phyloP scores from a whole-genome alignment of 2,113 vertebrate genomes.

The Ameiurus melas region DNA sequence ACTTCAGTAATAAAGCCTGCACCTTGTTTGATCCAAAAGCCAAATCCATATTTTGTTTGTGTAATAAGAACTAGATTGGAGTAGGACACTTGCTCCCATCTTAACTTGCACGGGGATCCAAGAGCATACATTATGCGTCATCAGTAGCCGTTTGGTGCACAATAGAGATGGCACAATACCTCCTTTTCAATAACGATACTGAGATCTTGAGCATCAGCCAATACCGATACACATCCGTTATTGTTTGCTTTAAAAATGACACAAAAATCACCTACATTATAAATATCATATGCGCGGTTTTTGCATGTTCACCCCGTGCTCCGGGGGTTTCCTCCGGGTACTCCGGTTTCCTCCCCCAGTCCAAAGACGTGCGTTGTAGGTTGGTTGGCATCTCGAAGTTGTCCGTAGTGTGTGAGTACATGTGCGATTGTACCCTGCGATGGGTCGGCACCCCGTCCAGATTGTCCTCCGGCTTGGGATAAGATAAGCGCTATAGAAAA shows the following conservation, averaged over 20 bases:
- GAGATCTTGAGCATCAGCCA: background rate
- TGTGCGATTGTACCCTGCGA: too few relatives aligned
- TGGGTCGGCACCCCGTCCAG: too few relatives aligned
- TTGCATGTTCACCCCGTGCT: too few relatives aligned
- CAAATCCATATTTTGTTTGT: background rate
- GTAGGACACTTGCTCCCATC: background rate
- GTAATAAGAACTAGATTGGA: background rate
- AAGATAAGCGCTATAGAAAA: too few relatives aligned
- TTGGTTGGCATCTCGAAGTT: too few relatives aligned
- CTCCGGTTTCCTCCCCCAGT: too few relatives aligned
- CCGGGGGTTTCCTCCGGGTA: too few relatives aligned
- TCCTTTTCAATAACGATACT: background rate
- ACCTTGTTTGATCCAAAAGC: background rate
- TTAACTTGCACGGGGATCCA: background rate
- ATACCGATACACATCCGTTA: background rate
- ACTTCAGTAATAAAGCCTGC: too few relatives aligned
- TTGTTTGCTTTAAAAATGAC: background rate
- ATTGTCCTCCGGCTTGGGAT: too few relatives aligned
- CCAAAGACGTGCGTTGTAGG: too few relatives aligned
- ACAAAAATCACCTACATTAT: background rate
- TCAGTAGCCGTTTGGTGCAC: background rate
- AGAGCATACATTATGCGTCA: background rate
- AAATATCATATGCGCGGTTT: too few relatives aligned
- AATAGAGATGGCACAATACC: background rate
- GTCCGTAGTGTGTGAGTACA: too few relatives aligned